Evolutionary conservation across 2,797 vertebrate genomes (phyloP), one percentile per base, ranked within the genome.

Genomic region (Melanotaenia nigrans): DNA sequence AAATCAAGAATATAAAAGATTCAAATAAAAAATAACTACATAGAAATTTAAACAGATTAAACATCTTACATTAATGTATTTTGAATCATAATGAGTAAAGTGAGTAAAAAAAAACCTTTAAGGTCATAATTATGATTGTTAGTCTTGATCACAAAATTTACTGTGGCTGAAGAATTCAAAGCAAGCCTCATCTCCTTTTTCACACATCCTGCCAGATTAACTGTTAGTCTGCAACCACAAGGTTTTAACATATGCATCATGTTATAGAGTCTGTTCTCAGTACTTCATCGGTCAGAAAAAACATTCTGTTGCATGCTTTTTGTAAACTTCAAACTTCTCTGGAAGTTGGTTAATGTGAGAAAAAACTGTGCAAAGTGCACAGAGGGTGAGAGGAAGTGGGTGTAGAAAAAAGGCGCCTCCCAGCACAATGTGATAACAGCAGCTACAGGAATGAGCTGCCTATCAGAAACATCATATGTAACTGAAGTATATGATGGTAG

Each of bases 281-380:
- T 18, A 20, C 22, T 4, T 1, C 32, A 3, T 47, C 25, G 22
- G 22, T n/a, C 6, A 69, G 0, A 2, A 4, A 7, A 71, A 13
- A 9, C 2, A 20, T 20, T 2, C 22, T 35, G 16, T 13, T 22
- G 3, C 30, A 11, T 49, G 62, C 2, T 68, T 14, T 11, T 0
- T 13, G 11, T 10, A 35, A 60, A n/a, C 10, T 62, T 64, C 20
- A 18, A 6, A 3, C 38, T 47, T 54, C 6, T 47, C 1, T 74
- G 20, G 47, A 24, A 33, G 60, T 1, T 62, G 65, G 28, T 57
- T 64, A 24, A 63, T 30, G 73, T 74, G 83, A 64, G 47, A 81
- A 56, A 71, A 0, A 28, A 45, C 36, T 49, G 28, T 60, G 22
- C 38, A 40, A 40, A 40, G 38, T 40, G 38, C 38, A 47, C 13